Percentiles rank a stretch among this genome's conserved stretches.
Conservation (phyloP, 2,113 vertebrate species). For the Parotia lawesii region DNA sequence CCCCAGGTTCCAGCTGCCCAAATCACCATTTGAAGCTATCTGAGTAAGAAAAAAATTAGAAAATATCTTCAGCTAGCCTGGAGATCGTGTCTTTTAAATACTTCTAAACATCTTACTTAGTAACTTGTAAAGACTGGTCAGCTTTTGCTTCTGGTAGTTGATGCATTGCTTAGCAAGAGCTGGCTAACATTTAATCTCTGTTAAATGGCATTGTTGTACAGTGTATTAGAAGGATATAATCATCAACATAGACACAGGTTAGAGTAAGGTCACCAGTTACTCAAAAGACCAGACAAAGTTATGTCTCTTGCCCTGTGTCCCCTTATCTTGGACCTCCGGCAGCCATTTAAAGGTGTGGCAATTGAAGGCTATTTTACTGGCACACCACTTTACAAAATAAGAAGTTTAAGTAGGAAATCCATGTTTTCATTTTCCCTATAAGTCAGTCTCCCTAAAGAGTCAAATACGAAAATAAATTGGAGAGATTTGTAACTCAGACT, state of each 20-base stretch:
- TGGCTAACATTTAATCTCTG: background rate
- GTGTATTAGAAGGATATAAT: background rate
- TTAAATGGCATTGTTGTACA: background rate
- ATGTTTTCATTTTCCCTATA: background rate
- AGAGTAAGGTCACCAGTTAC: background rate
- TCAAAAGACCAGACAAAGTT: background rate
- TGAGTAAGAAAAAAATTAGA: background rate
- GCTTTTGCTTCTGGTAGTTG: background rate
- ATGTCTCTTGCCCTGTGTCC: background rate
- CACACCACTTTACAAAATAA: background rate
- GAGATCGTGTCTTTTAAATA: background rate
- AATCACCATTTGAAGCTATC: background rate
- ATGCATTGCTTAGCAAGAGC: background rate
- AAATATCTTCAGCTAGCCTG: background rate
- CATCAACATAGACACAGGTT: background rate
- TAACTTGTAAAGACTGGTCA: background rate
- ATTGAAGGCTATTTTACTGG: background rate
- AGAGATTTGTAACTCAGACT: background rate
- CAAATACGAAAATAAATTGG: background rate
- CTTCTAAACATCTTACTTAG: background rate
- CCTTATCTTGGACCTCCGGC: background rate
- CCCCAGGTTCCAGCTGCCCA: constrained; percentile 29
- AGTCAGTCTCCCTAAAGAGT: background rate
- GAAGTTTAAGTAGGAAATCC: background rate
- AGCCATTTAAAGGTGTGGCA: background rate